Evolutionary conservation across 2,113 vertebrate species (phyloP).

Genomic region (Chaetodon auriga): DNA sequence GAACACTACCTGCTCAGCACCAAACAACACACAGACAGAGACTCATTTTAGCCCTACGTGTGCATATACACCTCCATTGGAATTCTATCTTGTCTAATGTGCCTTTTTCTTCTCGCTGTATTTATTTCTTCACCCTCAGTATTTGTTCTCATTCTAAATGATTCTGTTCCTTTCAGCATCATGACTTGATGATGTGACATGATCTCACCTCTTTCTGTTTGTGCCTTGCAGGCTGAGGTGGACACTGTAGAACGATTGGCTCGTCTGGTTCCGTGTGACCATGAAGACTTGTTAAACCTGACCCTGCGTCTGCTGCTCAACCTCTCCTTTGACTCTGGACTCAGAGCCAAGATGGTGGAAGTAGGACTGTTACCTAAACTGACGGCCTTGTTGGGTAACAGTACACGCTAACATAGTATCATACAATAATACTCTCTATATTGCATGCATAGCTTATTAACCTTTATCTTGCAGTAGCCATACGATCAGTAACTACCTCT

Average conservation of each 20-base stretch:
- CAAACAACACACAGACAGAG: too few species aligned
- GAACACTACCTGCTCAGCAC: too few species aligned
- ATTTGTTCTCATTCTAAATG: too few species aligned
- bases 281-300: slow-evolving; percentile 95
- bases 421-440: background rate
- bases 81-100: too few species aligned
- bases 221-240: slow-evolving; percentile 89
- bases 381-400: slow-evolving; percentile 90
- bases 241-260: slow-evolving; percentile 93
- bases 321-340: slow-evolving; percentile 96
- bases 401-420: background rate
- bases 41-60: too few species aligned
- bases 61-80: too few species aligned
- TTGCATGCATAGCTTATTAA: background rate
- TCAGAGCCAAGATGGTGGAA: slow-evolving; percentile 97
- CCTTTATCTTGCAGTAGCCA: background rate
- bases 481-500: background rate
- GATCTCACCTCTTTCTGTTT: background rate
- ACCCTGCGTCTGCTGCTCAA: slow-evolving; percentile 94
- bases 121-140: too few species aligned
- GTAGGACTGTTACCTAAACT: slow-evolving; percentile 95
- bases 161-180: background rate
- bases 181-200: too few species aligned
- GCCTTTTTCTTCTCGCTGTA: too few species aligned
- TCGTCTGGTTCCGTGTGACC: slow-evolving; percentile 94